phyloP scores from a whole-genome alignment of 2,888 invertebrate genomes.

The Lochmaea crataegi region DNA sequence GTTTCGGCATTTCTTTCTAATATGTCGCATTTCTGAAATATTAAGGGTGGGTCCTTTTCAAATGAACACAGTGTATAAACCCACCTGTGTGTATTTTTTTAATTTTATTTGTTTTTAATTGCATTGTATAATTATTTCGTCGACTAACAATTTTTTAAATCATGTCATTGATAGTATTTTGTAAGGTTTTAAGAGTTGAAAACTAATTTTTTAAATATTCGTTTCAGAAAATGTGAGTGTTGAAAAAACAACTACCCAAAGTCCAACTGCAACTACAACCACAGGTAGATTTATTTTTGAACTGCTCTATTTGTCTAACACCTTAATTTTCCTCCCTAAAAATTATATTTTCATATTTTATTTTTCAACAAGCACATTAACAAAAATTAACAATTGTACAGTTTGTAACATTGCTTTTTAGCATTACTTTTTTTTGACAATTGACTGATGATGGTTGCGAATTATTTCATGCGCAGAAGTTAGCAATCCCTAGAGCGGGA shows the following conservation, averaged over 20 bases:
- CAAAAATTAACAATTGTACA: too few species aligned
- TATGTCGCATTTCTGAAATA: too few species aligned
- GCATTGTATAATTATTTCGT: slow-evolving; percentile 21
- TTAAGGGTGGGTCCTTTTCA: too few species aligned
- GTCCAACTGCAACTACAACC: slow-evolving; percentile 58
- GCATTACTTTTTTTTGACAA: too few species aligned
- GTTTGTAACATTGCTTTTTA: too few species aligned
- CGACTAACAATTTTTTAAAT: background rate
- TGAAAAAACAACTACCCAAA: slow-evolving; percentile 56
- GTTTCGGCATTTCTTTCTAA: too few species aligned
- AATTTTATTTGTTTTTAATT: slow-evolving; percentile 27
- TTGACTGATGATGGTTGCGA: too few species aligned
- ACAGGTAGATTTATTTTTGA: slow-evolving; percentile 44
- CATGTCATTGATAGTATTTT: slow-evolving; percentile 11
- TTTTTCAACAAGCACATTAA: background rate
- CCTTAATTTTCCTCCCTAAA: too few species aligned
- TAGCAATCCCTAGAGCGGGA: too few species aligned
- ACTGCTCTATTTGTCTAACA: background rate
- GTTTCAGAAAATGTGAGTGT: slow-evolving; percentile 58
- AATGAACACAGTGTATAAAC: too few species aligned
- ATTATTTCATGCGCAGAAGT: too few species aligned
- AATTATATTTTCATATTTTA: slow-evolving; percentile 12
- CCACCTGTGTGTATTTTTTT: slow-evolving; percentile 1
- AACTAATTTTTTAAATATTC: slow-evolving; percentile 40
- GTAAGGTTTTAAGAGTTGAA: background rate